Percentiles rank a stretch among this genome's conserved stretches.
Conservation (phyloP, 2,888 invertebrate species). For the Limulus polyphemus region DNA sequence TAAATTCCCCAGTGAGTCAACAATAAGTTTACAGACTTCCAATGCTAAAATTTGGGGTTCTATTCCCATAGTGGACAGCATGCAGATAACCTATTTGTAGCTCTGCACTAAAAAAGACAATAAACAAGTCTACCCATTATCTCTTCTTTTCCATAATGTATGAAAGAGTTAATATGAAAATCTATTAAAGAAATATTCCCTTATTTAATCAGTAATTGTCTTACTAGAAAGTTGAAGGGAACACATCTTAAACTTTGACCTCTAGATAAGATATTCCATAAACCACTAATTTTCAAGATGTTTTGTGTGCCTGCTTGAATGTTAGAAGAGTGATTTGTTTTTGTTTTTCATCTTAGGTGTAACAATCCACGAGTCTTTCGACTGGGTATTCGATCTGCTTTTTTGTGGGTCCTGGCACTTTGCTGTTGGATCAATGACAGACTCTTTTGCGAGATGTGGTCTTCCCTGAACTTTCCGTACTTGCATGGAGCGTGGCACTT, state of each 20-base stretch:
- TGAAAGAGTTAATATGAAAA: too few species aligned
- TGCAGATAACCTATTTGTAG: too few species aligned
- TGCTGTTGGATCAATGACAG: constrained; percentile 66
- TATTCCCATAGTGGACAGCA: too few species aligned
- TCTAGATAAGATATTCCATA: not conserved
- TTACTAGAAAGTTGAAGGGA: not conserved
- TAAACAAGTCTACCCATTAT: too few species aligned
- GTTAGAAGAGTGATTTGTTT: not conserved
- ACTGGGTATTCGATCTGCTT: constrained; percentile 55
- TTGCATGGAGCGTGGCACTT: constrained; percentile 73
- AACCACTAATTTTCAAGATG: not conserved
- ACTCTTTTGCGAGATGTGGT: constrained; percentile 65
- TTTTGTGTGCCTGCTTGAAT: not conserved
- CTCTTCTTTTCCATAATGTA: too few species aligned
- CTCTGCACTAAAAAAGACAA: too few species aligned
- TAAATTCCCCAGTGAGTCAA: too few species aligned
- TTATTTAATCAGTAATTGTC: not conserved
- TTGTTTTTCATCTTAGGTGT: constrained; percentile 28
- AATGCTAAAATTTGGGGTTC: too few species aligned
- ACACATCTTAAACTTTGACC: not conserved
- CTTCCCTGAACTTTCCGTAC: constrained; percentile 63
- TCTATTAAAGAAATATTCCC: not conserved
- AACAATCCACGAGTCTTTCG: constrained; percentile 53
- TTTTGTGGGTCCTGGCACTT: constrained; percentile 55
- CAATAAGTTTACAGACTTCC: too few species aligned